Percentiles rank a stretch among this genome's conserved stretches.
phyloP scores from a whole-genome alignment of 2,888 invertebrate genomes.

The Carcina quercana region DNA sequence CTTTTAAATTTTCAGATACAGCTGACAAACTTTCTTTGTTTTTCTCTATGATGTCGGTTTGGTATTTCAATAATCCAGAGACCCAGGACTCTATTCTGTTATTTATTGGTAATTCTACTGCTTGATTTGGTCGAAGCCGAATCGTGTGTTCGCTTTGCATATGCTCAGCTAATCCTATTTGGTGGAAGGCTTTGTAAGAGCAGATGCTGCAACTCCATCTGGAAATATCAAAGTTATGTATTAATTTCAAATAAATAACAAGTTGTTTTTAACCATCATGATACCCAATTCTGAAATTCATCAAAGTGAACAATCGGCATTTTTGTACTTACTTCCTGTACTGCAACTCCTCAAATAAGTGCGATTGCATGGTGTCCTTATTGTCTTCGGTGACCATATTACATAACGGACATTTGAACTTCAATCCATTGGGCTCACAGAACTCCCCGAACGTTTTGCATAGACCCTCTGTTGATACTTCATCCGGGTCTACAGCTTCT shows the following conservation, averaged over 20 bases:
- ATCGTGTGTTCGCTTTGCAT: constrained; percentile 65
- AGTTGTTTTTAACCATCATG: too few species aligned
- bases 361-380: constrained; percentile 76
- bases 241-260: constrained; percentile 2
- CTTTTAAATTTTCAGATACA: too few species aligned
- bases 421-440: constrained; percentile 68
- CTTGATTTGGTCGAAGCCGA: constrained; percentile 33
- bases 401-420: constrained; percentile 78
- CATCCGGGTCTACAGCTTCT: constrained; percentile 29
- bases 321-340: constrained; percentile 77
- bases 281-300: too few species aligned
- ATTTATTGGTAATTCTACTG: constrained; percentile 52
- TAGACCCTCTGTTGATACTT: constrained; percentile 35
- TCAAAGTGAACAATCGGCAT: too few species aligned
- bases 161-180: constrained; percentile 69
- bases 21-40: constrained; percentile 36
- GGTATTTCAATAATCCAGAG: constrained; percentile 38
- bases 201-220: constrained; percentile 78
- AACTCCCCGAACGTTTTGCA: constrained; percentile 43
- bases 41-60: constrained; percentile 34
- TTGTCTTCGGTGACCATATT: constrained; percentile 70
- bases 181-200: constrained; percentile 73
- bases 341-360: constrained; percentile 79
- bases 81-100: constrained; percentile 72
- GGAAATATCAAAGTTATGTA: constrained; percentile 16